Conservation (phyloP, 2,797 vertebrate species). For the Enteromius anoplus region DNA sequence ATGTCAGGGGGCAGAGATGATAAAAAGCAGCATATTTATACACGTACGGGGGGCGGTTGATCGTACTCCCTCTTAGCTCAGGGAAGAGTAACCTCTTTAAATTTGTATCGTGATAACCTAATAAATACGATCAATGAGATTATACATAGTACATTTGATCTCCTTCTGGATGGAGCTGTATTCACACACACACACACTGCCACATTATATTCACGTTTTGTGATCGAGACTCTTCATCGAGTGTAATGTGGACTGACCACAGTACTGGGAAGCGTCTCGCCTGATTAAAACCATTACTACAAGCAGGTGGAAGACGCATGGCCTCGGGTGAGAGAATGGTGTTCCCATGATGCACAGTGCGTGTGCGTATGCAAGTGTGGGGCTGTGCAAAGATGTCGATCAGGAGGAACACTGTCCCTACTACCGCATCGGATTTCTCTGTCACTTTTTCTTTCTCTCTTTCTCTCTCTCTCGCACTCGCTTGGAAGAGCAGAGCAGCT, state of each 20-base stretch:
- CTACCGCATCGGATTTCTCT: slow-evolving; percentile 27
- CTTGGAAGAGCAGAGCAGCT: slow-evolving; percentile 48
- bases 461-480: neutral
- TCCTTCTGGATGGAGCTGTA: slow-evolving; percentile 29
- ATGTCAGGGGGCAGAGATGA: slow-evolving; percentile 33
- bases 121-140: slow-evolving; percentile 30
- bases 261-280: neutral
- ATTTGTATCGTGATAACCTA: slow-evolving; percentile 18
- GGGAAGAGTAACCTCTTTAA: slow-evolving; percentile 21
- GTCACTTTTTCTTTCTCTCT: neutral
- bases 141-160: slow-evolving; percentile 27
- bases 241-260: slow-evolving; percentile 19
- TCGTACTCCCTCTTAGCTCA: slow-evolving; percentile 11
- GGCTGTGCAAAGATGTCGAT: slow-evolving; percentile 23
- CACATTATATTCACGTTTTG: neutral
- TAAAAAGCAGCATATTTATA: slow-evolving; percentile 46
- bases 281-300: slow-evolving; percentile 31
- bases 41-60: slow-evolving; percentile 36
- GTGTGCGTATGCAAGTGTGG: slow-evolving; percentile 43
- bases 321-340: slow-evolving; percentile 34
- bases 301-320: slow-evolving; percentile 36
- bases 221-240: slow-evolving; percentile 1
- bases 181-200: slow-evolving; percentile 39
- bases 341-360: slow-evolving; percentile 45
- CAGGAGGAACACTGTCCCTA: slow-evolving; percentile 4